phyloP scores from a whole-genome alignment of 2,888 invertebrate species.

The Sipunculus nudus region DNA sequence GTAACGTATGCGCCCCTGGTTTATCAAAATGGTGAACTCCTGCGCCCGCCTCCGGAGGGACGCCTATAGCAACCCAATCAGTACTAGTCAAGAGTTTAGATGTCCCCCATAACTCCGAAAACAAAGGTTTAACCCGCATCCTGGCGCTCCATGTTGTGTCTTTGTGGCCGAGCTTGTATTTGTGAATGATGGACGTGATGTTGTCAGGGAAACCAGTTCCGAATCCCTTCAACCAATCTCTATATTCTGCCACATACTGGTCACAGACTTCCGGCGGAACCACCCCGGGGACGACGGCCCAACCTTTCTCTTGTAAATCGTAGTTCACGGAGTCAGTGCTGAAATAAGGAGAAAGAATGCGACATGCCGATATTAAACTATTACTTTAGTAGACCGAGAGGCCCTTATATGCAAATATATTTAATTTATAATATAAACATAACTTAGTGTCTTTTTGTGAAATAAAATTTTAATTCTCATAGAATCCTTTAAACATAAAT shows the following conservation, averaged over 20 bases:
- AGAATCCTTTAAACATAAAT: too few relatives aligned
- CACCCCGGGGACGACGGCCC: conserved; percentile 46
- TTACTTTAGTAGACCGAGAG: too few relatives aligned
- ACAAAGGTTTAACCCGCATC: conserved; percentile 48
- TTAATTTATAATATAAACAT: too few relatives aligned
- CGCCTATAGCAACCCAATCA: conserved; percentile 56
- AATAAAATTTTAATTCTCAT: too few relatives aligned
- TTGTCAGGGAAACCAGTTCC: conserved; percentile 38
- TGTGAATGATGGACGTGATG: conserved; percentile 47
- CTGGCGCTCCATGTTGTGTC: conserved; percentile 51
- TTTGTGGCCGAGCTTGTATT: conserved; percentile 49
- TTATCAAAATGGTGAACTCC: conserved; percentile 34
- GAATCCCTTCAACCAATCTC: conserved; percentile 46
- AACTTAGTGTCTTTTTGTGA: too few relatives aligned
- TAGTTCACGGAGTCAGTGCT: too few relatives aligned
- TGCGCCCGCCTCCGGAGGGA: conserved; percentile 53
- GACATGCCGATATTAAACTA: too few relatives aligned
- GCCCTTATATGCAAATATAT: too few relatives aligned
- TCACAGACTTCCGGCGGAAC: conserved; percentile 44
- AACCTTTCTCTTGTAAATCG: conserved; percentile 46
- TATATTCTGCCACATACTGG: conserved; percentile 38
- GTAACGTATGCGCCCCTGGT: conserved; percentile 46
- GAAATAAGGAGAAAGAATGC: too few relatives aligned
- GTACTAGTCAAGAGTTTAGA: conserved; percentile 52
- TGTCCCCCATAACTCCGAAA: conserved; percentile 54